Percentiles rank a stretch among this genome's conserved stretches.
phyloP scores from a whole-genome alignment of 1,140 invertebrate species.

The Heliconius himera region DNA sequence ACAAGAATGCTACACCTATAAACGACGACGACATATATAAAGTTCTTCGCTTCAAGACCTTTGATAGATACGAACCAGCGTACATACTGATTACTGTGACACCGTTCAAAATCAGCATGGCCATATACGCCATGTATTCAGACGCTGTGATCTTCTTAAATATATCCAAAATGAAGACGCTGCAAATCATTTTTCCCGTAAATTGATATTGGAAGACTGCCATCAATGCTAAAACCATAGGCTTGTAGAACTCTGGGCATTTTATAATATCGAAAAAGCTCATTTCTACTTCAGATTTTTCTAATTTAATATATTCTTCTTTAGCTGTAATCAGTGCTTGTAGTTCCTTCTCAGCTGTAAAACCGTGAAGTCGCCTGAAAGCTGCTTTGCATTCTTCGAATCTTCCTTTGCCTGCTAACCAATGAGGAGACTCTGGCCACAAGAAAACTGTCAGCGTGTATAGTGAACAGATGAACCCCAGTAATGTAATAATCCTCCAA shows the following conservation, averaged over 20 bases:
- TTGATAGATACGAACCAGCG: slow-evolving; percentile 25
- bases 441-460: background rate
- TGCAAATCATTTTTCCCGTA: slow-evolving; percentile 27
- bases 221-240: slow-evolving; percentile 12
- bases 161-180: slow-evolving; percentile 33
- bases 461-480: background rate
- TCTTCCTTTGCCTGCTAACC: slow-evolving; percentile 17
- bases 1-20: slow-evolving; percentile 23
- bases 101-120: slow-evolving; percentile 34
- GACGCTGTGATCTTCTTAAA: slow-evolving; percentile 22
- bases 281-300: slow-evolving; percentile 3
- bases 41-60: slow-evolving; percentile 23
- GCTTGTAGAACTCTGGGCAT: slow-evolving; percentile 25
- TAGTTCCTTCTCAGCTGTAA: slow-evolving; percentile 44
- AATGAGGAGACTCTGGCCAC: slow-evolving; percentile 14
- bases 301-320: slow-evolving; percentile 17
- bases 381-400: slow-evolving; percentile 43
- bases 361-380: slow-evolving; percentile 50
- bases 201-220: slow-evolving; percentile 27
- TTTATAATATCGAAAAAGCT: slow-evolving; percentile 12
- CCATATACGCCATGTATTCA: slow-evolving; percentile 18
- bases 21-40: slow-evolving; percentile 30
- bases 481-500: background rate
- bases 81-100: slow-evolving; percentile 32
- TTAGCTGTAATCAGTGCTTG: slow-evolving; percentile 41